Percentiles rank a stretch among this genome's conserved stretches.
Conservation (phyloP, 2,113 vertebrate genomes). For the Nothoprocta perdicaria region DNA sequence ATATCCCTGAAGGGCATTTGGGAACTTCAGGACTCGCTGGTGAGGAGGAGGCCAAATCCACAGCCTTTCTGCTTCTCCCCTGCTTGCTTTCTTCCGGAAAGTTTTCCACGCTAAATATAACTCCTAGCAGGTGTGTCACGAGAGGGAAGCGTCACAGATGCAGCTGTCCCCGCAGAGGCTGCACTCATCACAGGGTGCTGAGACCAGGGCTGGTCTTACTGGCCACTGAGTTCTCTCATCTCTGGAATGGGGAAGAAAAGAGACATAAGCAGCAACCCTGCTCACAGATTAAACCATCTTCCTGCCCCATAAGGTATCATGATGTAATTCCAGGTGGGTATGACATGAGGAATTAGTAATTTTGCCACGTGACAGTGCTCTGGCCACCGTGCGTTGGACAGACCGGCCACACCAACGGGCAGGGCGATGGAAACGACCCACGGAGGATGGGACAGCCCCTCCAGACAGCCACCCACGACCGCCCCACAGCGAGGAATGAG, state of each 20-base stretch:
- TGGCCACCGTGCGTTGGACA: not conserved
- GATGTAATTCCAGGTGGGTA: not conserved
- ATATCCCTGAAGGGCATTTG: not conserved
- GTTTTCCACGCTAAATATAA: constrained; percentile 76
- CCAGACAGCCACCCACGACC: not conserved
- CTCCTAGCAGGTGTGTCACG: constrained; percentile 74
- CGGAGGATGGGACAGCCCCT: not conserved
- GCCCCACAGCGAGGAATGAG: not conserved
- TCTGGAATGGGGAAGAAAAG: not conserved
- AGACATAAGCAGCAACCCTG: rapidly evolving
- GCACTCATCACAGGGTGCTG: not conserved
- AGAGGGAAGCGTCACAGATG: constrained; percentile 47
- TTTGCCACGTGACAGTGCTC: not conserved
- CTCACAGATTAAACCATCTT: not conserved
- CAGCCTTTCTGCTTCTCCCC: constrained; percentile 11
- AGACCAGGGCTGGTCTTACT: not conserved
- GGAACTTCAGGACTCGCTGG: not conserved
- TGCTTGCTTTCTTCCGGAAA: constrained; percentile 51
- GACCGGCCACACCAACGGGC: not conserved
- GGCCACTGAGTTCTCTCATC: not conserved
- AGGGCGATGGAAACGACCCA: not conserved
- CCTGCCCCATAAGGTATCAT: not conserved
- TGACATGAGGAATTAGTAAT: not conserved
- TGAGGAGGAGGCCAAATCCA: not conserved
- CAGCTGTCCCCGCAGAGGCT: constrained; percentile 72